Percentiles rank a stretch among this genome's conserved stretches.
Conservation (phyloP, 2,888 invertebrate species). For the Drosophila incognita region DNA sequence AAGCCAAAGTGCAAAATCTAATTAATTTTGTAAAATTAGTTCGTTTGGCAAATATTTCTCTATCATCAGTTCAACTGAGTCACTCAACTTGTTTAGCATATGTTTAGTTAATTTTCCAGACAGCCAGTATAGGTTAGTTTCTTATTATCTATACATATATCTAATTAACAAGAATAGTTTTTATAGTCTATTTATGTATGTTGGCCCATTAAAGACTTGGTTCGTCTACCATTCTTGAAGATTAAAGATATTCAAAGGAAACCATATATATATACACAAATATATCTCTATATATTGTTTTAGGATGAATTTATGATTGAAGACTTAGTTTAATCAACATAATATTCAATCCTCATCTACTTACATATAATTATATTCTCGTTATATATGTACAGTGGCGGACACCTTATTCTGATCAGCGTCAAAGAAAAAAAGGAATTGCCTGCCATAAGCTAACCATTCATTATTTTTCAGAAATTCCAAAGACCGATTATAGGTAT, state of each 20-base stretch:
- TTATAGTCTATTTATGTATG: background rate
- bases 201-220: background rate
- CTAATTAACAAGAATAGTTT: background rate
- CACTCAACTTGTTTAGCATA: constrained; percentile 57
- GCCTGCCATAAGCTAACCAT: too few relatives aligned
- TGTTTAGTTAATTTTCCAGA: constrained; percentile 2
- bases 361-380: background rate
- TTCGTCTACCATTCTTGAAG: background rate
- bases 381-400: too few relatives aligned
- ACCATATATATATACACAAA: background rate
- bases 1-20: constrained; percentile 59
- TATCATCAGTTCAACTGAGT: constrained; percentile 46
- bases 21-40: constrained; percentile 75
- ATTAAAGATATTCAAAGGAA: background rate
- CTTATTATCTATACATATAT: background rate
- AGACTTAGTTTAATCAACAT: background rate
- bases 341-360: background rate
- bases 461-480: too few relatives aligned
- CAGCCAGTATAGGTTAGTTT: background rate
- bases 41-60: constrained; percentile 58
- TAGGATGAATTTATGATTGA: background rate
- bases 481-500: too few relatives aligned
- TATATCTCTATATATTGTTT: background rate
- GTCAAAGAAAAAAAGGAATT: too few relatives aligned
- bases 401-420: too few relatives aligned